phyloP scores from a whole-genome alignment of 2,113 vertebrate species.

The Charina bottae region DNA sequence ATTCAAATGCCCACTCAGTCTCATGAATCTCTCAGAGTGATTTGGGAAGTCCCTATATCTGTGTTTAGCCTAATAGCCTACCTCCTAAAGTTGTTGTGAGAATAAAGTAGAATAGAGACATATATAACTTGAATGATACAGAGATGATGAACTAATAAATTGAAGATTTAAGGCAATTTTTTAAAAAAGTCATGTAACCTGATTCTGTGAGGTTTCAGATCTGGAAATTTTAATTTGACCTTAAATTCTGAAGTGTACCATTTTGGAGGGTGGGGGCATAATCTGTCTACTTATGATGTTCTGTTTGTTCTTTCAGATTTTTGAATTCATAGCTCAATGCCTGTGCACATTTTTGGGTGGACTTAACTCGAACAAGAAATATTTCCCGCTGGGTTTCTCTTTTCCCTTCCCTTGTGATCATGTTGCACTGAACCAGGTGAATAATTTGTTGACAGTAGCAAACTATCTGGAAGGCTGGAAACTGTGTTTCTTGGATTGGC shows the following conservation, averaged over 20 bases:
- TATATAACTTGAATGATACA: neutral
- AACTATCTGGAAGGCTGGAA: neutral
- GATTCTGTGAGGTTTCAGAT: neutral
- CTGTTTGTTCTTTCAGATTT: conserved; percentile 75
- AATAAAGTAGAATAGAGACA: neutral
- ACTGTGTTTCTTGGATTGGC: neutral
- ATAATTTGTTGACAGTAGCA: rapidly evolving
- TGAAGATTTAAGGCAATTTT: neutral
- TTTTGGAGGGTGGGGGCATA: neutral
- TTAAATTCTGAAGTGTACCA: rapidly evolving
- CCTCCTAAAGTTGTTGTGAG: neutral
- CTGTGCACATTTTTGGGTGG: conserved; percentile 73
- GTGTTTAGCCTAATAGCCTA: neutral
- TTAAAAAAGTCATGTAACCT: neutral
- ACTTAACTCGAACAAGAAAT: conserved; percentile 13
- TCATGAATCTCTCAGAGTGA: neutral
- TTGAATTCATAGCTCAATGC: conserved; percentile 83
- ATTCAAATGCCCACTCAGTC: neutral
- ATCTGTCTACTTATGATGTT: rapidly evolving
- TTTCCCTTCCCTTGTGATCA: conserved; percentile 88
- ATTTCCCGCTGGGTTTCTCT: conserved; percentile 81
- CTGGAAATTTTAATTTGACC: rapidly evolving
- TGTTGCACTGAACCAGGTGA: conserved; percentile 80
- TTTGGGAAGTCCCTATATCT: neutral
- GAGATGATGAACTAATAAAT: neutral